phyloP scores from a whole-genome alignment of 1,140 invertebrate species.

The Tyrophagus putrescentiae region DNA sequence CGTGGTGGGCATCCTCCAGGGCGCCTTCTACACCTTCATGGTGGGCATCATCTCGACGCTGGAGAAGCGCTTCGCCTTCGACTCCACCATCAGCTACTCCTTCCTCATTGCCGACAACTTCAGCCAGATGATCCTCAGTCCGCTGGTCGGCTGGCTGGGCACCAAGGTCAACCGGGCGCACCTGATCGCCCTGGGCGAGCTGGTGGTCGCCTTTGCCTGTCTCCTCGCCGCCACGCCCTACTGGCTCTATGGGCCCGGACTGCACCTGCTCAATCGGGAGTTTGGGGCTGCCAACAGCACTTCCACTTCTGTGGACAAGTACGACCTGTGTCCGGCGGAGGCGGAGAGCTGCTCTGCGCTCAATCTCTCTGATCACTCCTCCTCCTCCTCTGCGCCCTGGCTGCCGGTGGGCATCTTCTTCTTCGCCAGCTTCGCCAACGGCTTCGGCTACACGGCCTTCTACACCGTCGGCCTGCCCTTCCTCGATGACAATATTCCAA shows the following conservation, averaged over 20 bases:
- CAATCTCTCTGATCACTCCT: background rate
- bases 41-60: slow-evolving; percentile 50
- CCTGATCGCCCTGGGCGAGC: slow-evolving; percentile 51
- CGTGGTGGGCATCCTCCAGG: slow-evolving; percentile 52
- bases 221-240: slow-evolving; percentile 49
- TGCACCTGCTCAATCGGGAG: slow-evolving; percentile 49
- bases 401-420: slow-evolving; percentile 11
- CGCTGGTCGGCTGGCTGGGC: slow-evolving; percentile 49
- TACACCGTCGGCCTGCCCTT: slow-evolving; percentile 31
- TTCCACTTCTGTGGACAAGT: background rate
- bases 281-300: slow-evolving; percentile 46
- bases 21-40: slow-evolving; percentile 58
- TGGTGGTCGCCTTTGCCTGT: slow-evolving; percentile 50
- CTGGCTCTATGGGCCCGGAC: slow-evolving; percentile 50
- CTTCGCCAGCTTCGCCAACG: slow-evolving; percentile 33
- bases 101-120: slow-evolving; percentile 30
- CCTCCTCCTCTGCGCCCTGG: slow-evolving; percentile 2
- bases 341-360: background rate
- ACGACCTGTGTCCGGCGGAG: background rate
- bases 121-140: slow-evolving; percentile 22
- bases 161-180: slow-evolving; percentile 48
- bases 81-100: slow-evolving; percentile 52
- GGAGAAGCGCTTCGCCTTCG: slow-evolving; percentile 63
- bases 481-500: slow-evolving; percentile 24
- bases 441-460: slow-evolving; percentile 26